Conservation (phyloP, 2,797 vertebrate genomes). For the Antrozous pallidus region DNA sequence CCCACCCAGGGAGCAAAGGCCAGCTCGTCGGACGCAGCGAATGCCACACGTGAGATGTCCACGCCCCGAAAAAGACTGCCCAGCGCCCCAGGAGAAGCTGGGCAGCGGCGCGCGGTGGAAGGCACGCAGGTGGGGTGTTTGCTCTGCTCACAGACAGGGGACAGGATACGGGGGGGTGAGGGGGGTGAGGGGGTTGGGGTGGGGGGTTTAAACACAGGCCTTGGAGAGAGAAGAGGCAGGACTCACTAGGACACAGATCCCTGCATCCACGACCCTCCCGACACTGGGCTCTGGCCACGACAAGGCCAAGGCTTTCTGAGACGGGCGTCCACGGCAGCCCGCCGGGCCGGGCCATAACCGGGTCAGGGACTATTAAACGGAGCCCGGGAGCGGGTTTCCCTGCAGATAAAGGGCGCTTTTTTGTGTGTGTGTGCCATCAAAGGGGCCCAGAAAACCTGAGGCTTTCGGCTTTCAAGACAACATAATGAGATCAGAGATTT, state of each 20-base stretch:
- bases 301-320: constrained; percentile 60
- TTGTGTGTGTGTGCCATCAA: constrained; percentile 72
- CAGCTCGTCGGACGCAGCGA: background rate
- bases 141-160: background rate
- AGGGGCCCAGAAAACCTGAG: constrained; percentile 73
- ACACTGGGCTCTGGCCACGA: constrained; percentile 13
- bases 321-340: constrained; percentile 60
- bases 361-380: constrained; percentile 77
- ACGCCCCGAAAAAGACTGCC: background rate
- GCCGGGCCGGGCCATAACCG: constrained; percentile 66
- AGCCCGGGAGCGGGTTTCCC: constrained; percentile 65
- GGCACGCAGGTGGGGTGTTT: background rate
- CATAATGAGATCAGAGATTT: constrained; percentile 82
- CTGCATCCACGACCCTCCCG: background rate
- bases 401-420: constrained; percentile 77
- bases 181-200: too few relatives aligned
- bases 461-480: constrained; percentile 79
- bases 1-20: background rate
- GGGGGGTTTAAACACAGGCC: background rate
- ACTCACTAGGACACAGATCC: background rate
- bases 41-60: background rate
- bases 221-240: background rate
- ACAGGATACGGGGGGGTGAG: background rate
- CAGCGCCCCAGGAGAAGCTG: background rate
- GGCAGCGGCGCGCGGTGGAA: background rate